A percentile compares a stretch with the other conserved stretches of the same genome.
Evolutionary conservation across 2,113 vertebrate species (phyloP).

Genomic region (Cephalopholis sonnerati): DNA sequence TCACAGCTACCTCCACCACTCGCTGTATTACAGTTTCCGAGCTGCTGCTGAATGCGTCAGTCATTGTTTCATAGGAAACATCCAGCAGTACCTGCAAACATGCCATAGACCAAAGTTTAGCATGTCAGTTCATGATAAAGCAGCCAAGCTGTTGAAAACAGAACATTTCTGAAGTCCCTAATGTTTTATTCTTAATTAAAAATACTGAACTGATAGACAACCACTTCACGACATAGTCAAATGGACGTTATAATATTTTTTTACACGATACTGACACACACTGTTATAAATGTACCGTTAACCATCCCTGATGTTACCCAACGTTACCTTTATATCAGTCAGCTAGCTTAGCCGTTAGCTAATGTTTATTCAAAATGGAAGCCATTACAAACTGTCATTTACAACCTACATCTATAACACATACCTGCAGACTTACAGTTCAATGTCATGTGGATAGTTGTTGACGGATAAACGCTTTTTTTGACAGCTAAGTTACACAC

Average conservation of each 20-base stretch:
- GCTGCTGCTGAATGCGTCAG: constrained; percentile 82
- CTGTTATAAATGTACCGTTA: not conserved
- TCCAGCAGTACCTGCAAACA: not conserved
- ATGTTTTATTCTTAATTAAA: not conserved
- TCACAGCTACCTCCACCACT: constrained; percentile 47
- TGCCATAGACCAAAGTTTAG: not conserved
- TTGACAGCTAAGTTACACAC: constrained; percentile 27
- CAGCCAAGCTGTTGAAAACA: not conserved
- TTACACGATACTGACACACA: not conserved
- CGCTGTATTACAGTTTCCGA: constrained; percentile 80
- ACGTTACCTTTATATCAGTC: not conserved
- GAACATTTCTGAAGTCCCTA: not conserved
- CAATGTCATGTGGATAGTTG: not conserved
- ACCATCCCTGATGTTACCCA: not conserved
- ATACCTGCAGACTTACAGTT: not conserved
- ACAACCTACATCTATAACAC: not conserved
- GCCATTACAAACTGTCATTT: not conserved
- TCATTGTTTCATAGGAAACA: constrained; percentile 57
- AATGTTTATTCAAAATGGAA: not conserved
- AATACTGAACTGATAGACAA: not conserved
- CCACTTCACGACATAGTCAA: not conserved
- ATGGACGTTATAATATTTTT: not conserved
- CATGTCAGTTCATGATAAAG: not conserved
- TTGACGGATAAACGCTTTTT: not conserved
- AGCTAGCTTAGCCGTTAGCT: constrained; percentile 30